phyloP scores from a whole-genome alignment of 2,113 vertebrate genomes.

The Sapayoa aenigma region DNA sequence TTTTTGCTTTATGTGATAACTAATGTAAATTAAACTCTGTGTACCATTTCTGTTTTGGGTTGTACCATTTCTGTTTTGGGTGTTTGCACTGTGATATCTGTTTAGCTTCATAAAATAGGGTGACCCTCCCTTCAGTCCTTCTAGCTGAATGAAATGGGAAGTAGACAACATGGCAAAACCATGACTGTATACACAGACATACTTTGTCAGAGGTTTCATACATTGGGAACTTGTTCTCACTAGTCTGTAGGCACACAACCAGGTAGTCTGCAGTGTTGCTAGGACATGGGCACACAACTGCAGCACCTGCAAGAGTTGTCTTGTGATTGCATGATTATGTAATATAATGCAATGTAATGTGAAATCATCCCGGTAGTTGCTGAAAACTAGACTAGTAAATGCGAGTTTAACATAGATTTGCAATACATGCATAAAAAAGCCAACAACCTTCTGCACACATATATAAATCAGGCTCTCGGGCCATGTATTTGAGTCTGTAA shows the following conservation, averaged over 20 bases:
- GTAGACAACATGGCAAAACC: not conserved
- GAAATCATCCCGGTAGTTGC: not conserved
- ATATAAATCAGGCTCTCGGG: not conserved
- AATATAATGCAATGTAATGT: not conserved
- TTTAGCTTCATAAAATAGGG: not conserved
- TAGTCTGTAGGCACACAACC: not conserved
- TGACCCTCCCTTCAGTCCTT: not conserved
- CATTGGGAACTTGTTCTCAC: not conserved
- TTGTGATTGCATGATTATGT: not conserved
- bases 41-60: not conserved
- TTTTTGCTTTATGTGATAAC: not conserved
- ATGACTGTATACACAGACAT: not conserved
- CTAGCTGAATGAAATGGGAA: not conserved
- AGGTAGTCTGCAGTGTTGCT: not conserved
- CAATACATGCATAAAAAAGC: not conserved
- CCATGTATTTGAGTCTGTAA: not conserved
- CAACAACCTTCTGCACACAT: not conserved
- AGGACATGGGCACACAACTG: not conserved
- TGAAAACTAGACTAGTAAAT: not conserved
- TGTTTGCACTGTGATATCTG: not conserved
- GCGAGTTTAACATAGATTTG: not conserved
- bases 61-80: not conserved
- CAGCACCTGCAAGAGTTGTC: not conserved
- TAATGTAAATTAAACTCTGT: not conserved
- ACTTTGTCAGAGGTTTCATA: not conserved